phyloP scores from a whole-genome alignment of 2,888 invertebrate genomes.

The Craniophora ligustri region DNA sequence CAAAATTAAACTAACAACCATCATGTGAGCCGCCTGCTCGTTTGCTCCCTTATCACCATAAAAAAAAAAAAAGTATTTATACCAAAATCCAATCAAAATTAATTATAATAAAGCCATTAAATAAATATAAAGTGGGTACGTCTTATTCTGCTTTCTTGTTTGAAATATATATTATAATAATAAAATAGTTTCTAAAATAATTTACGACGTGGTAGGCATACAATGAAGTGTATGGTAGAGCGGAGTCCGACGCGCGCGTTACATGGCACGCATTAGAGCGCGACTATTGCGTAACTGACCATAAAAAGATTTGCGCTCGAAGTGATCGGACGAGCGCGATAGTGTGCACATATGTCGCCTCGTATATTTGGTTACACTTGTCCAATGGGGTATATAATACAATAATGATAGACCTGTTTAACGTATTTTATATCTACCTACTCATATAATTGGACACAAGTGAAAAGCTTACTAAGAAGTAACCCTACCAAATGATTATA shows the following conservation, averaged over 20 bases:
- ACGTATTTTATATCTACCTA: background rate
- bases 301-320: constrained; percentile 53
- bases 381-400: constrained; percentile 1
- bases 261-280: constrained; percentile 37
- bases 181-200: constrained; percentile 6
- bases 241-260: constrained; percentile 30
- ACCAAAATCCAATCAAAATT: too few relatives aligned
- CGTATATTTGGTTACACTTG: constrained; percentile 21
- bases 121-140: too few relatives aligned
- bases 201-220: constrained; percentile 23
- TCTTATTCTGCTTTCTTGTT: too few relatives aligned
- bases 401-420: background rate
- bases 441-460: too few relatives aligned
- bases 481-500: too few relatives aligned
- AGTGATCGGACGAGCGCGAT: constrained; percentile 40
- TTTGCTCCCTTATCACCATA: too few relatives aligned
- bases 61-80: too few relatives aligned
- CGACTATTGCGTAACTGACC: constrained; percentile 53
- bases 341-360: constrained; percentile 41
- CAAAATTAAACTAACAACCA: too few relatives aligned
- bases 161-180: constrained; percentile 5
- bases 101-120: too few relatives aligned
- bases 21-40: too few relatives aligned
- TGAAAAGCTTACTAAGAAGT: too few relatives aligned
- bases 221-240: constrained; percentile 33